Evolutionary conservation across 2,888 invertebrate species (phyloP), one percentile per base, ranked within the genome.

Genomic region (Seira musarum): DNA sequence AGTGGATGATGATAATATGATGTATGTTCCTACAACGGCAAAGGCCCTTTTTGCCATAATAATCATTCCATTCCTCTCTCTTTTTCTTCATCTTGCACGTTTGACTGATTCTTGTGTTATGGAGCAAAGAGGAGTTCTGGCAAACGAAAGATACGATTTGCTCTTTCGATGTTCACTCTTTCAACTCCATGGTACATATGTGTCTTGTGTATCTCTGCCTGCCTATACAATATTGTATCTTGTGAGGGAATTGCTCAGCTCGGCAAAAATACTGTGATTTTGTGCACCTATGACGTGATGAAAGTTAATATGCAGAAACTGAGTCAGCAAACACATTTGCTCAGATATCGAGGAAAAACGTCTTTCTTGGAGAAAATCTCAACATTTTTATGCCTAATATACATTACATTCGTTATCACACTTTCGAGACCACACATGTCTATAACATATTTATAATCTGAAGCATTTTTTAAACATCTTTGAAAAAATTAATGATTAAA

Each of bases 81-180:
- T n/a, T n/a, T 49, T n/a, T 49, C 49, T 49, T 2, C 49, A 49
- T 49, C 49, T 49, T 49, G 49, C 49, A 49, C 49, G 49, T 49
- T 49, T 49, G 15, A 49, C 49, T 49, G 49, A 49, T n/a, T 49
- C 17, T 49, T 15, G 49, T 2, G 17, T 49, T 49, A 49, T 49
- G 49, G 40, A 40, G 40, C 13, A 13, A 40, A n/a, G 15, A n/a
- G 15, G 40, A 8, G 40, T 40, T 5, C 6, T 40, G 40, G 17
- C 49, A n/a, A 49, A n/a, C 30, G 30, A 30, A 49, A 3, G 17
- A 2, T 49, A 49, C 15, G 49, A 49, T 49, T 49, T 49, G 49
- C 49, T 49, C 15, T 49, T 49, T 49, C 15, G 3, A 15, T 49
- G 49, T 49, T 3, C 8, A 8, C 49, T 49, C 49, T 49, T n/a